A percentile compares a stretch with the other conserved stretches of the same genome.
These are phyloP conservation scores for Polydrusus cervinus DNA, from an alignment of 2,888 invertebrate species.

Conservation along the genomic window DNA sequence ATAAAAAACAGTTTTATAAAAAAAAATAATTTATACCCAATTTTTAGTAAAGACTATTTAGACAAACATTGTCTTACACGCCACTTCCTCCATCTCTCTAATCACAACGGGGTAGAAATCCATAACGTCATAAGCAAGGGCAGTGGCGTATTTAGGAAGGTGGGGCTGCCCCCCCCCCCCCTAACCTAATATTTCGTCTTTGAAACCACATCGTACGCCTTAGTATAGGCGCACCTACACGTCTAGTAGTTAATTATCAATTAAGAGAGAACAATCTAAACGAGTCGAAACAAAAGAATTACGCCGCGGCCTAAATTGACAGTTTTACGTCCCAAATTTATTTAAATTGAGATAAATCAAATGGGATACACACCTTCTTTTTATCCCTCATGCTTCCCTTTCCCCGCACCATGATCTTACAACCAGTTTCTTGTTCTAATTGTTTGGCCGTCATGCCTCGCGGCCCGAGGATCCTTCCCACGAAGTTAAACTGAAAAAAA, in stretches of 20 bases:
- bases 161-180: too few relatives aligned
- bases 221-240: background rate
- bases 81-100: too few relatives aligned
- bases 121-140: too few relatives aligned
- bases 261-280: constrained; percentile 22
- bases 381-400: constrained; percentile 99
- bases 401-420: constrained; percentile 99
- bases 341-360: constrained; percentile 24
- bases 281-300: constrained; percentile 41
- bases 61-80: too few relatives aligned
- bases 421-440: constrained; percentile 99
- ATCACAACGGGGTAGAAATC: too few relatives aligned
- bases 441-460: constrained; percentile 99
- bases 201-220: too few relatives aligned
- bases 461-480: constrained; percentile 99
- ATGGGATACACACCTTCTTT: constrained; percentile 88
- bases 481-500: constrained; percentile 98
- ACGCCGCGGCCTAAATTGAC: constrained; percentile 8
- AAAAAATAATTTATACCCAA: too few relatives aligned
- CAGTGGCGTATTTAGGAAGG: too few relatives aligned
- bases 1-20: background rate
- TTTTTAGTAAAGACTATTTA: too few relatives aligned
- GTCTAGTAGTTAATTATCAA: constrained; percentile 16
- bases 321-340: constrained; percentile 35
- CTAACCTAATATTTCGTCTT: too few relatives aligned